Evolutionary conservation across 2,888 invertebrate species (phyloP), one percentile per base, ranked within the genome.

Genomic region (Melitaea athalia): DNA sequence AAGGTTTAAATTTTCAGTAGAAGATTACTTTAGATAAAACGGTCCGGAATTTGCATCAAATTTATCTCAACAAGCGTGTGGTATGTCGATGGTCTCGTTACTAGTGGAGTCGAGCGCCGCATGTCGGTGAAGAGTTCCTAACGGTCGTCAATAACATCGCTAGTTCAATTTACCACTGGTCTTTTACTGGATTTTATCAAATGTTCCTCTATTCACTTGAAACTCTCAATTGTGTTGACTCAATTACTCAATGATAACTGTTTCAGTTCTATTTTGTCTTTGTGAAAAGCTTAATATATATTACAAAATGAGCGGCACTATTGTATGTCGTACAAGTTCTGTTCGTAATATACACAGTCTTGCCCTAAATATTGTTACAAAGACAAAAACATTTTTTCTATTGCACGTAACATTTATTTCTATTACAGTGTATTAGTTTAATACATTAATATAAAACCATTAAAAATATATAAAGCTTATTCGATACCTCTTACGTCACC

Each of bases 31-130:
- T 38, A 17, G 15, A 38, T 53, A 61, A 66, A 62, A 61, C 55
- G 47, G 55, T 61, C 12, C 12, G 49, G 62, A 61, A 67, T 57
- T 67, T 49, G 42, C 55, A 45, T 61, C n/a, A 61, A 62, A 67
- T 67, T 55, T 67, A 67, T 67, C 61, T 61, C 61, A 38, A 67
- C 61, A 45, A 65, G 52, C 52, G 61, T 71, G 71, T 64, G 71
- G 71, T 63, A 64, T 66, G 69, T 71, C 71, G 69, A 71, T 64
- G 69, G 67, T 67, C 67, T 71, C 69, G 71, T 69, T 67, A 67
- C 64, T 64, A 66, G 65, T 50, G 55, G 65, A 64, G 55, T 66
- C 71, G 69, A 66, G 68, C 68, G 59, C 65, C 59, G 65, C 63
- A 64, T 61, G 63, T 63, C 60, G 63, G 63, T 66, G 62, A 64